A percentile compares a stretch with the other conserved stretches of the same genome.
Evolutionary conservation across 2,797 vertebrate genomes (phyloP).

Genomic region (Eulemur rubriventer): DNA sequence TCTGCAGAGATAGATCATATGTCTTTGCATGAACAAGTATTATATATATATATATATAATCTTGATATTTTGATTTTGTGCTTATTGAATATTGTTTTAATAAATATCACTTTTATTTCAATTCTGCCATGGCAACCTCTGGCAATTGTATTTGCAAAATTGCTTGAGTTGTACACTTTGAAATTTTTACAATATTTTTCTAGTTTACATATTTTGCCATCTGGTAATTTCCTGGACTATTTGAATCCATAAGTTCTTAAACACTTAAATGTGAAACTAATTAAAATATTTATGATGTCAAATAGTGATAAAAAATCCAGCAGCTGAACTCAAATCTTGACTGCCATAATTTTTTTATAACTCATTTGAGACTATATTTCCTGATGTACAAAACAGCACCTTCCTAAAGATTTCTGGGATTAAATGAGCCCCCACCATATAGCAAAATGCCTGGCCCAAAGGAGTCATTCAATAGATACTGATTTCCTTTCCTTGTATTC

Average conservation of each 20-base stretch:
- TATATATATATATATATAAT: background rate
- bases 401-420: background rate
- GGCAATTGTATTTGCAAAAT: background rate
- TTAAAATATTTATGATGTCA: background rate
- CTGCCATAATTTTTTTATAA: background rate
- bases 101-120: constrained; percentile 34
- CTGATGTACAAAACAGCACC: constrained; percentile 28
- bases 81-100: background rate
- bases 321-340: background rate
- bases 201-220: background rate
- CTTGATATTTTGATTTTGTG: constrained; percentile 5
- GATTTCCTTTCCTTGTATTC: background rate
- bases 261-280: constrained; percentile 1
- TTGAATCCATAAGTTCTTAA: background rate
- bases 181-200: background rate
- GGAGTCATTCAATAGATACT: constrained; percentile 7
- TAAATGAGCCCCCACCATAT: background rate
- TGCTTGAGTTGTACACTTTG: background rate
- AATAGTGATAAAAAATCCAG: background rate
- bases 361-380: constrained; percentile 60
- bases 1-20: background rate
- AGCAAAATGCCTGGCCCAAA: background rate
- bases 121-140: background rate
- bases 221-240: background rate
- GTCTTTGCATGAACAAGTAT: background rate